Conservation (phyloP, 2,113 vertebrate species). For the Tupaia tana region DNA sequence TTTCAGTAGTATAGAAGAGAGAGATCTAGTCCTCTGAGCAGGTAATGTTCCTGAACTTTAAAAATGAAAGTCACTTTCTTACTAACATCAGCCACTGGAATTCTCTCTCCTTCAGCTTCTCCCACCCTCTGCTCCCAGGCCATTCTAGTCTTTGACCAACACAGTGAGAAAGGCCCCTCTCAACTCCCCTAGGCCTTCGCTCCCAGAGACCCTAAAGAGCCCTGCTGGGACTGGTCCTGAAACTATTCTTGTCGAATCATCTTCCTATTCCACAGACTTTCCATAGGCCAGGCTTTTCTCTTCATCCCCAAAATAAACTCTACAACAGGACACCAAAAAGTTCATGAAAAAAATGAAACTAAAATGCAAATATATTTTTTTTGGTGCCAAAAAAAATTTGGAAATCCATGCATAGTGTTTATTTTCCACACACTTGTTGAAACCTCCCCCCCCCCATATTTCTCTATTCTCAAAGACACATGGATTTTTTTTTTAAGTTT, state of each 20-base stretch:
- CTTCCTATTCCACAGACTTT: not conserved
- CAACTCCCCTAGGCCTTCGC: too few relatives aligned
- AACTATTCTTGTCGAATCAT: not conserved
- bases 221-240: not conserved
- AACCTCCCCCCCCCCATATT: not conserved
- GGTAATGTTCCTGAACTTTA: not conserved
- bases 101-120: not conserved
- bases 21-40: not conserved
- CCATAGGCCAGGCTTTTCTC: not conserved
- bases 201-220: not conserved
- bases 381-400: too few relatives aligned
- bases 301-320: not conserved
- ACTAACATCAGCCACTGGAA: not conserved
- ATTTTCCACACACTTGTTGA: too few relatives aligned
- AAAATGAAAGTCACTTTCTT: not conserved
- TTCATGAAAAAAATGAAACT: too few relatives aligned
- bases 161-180: not conserved
- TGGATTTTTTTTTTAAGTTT: too few relatives aligned
- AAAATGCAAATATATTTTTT: too few relatives aligned
- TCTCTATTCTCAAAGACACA: not conserved
- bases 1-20: not conserved
- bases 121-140: not conserved
- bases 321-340: too few relatives aligned
- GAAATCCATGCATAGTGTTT: too few relatives aligned
- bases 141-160: not conserved